Percentiles rank a stretch among this genome's conserved stretches.
phyloP scores from a whole-genome alignment of 1,140 invertebrate genomes.

The Heliconius eleuchia region DNA sequence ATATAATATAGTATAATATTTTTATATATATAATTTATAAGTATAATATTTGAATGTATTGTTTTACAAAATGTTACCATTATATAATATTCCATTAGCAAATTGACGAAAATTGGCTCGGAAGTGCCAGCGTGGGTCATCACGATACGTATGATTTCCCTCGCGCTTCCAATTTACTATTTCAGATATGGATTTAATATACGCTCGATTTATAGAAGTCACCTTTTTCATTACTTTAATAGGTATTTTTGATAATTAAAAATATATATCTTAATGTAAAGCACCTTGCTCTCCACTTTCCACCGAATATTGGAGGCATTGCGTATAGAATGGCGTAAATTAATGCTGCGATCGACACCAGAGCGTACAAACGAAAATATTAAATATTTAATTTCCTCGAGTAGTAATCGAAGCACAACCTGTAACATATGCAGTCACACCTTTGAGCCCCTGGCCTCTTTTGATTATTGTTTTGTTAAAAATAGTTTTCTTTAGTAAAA shows the following conservation, averaged over 20 bases:
- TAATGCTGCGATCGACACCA: too few relatives aligned
- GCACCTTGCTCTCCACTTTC: too few relatives aligned
- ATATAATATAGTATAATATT: background rate
- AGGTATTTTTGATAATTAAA: background rate
- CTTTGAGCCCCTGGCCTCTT: too few relatives aligned
- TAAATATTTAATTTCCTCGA: too few relatives aligned
- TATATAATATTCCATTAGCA: conserved; percentile 16
- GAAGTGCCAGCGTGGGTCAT: conserved; percentile 25
- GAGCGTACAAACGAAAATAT: too few relatives aligned
- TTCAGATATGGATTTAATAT: conserved; percentile 22
- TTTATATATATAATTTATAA: background rate
- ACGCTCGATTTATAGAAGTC: conserved; percentile 23
- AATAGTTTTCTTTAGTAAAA: too few relatives aligned
- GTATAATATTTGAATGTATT: background rate
- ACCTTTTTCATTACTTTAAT: conserved; percentile 15
- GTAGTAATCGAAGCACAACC: too few relatives aligned
- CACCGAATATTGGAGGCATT: too few relatives aligned
- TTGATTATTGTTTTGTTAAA: too few relatives aligned
- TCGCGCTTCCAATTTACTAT: conserved; percentile 24
- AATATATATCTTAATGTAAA: too few relatives aligned
- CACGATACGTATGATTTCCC: conserved; percentile 31
- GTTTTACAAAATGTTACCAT: background rate
- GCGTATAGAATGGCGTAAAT: too few relatives aligned
- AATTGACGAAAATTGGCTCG: conserved; percentile 27
- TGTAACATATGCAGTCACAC: too few relatives aligned